Evolutionary conservation across 2,888 invertebrate species (phyloP).

Genomic region (Balanococcus diminutus): DNA sequence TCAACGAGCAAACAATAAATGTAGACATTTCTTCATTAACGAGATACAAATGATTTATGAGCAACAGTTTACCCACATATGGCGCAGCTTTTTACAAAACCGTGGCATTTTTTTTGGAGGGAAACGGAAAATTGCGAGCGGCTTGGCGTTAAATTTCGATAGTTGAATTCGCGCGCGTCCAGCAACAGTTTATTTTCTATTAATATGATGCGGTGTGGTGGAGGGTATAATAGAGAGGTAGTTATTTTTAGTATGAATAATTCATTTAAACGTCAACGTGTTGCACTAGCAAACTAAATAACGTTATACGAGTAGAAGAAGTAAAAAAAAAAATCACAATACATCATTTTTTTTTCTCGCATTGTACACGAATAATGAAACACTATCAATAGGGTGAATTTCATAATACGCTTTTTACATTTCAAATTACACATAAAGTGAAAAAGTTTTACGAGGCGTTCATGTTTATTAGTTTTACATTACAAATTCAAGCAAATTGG

Average conservation of each 20-base stretch:
- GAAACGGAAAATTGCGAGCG: background rate
- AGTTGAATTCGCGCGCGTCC: constrained; percentile 1
- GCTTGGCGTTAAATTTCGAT: background rate
- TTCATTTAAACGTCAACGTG: constrained; percentile 37
- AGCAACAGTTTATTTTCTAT: constrained; percentile 27
- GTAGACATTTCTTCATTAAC: constrained; percentile 44
- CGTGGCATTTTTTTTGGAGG: background rate
- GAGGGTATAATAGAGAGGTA: background rate
- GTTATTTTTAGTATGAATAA: constrained; percentile 25
- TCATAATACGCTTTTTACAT: constrained; percentile 8
- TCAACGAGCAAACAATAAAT: constrained; percentile 43
- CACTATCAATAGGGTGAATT: constrained; percentile 16
- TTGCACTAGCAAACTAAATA: constrained; percentile 26
- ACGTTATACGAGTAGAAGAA: background rate
- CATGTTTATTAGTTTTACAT: constrained; percentile 24
- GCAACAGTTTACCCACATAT: constrained; percentile 44
- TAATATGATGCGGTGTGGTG: background rate
- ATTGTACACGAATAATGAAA: constrained; percentile 28
- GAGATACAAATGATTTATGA: constrained; percentile 33
- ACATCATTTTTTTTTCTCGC: constrained; percentile 17
- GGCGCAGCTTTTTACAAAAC: background rate
- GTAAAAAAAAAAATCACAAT: background rate
- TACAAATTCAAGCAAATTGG: constrained; percentile 7
- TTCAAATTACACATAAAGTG: constrained; percentile 26
- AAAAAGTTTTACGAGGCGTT: constrained; percentile 7